Evolutionary conservation across 1,140 invertebrate species (phyloP).

Genomic region (Notospermus geniculatus): DNA sequence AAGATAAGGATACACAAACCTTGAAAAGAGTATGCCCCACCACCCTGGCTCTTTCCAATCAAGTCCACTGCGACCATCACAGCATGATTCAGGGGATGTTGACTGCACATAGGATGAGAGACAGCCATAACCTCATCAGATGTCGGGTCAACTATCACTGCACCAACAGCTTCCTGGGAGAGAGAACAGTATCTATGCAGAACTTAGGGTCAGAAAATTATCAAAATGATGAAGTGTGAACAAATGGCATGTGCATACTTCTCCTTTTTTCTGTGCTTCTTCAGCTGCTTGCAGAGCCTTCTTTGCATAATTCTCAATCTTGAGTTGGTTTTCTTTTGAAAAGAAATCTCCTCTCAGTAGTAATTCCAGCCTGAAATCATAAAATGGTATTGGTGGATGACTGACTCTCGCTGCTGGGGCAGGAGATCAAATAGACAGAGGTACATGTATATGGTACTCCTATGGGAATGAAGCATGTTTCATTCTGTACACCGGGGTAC

Average conservation of each 20-base stretch:
- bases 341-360: conserved; percentile 64
- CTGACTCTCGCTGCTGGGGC: too few species aligned
- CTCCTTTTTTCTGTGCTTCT: conserved; percentile 26
- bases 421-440: conserved; percentile 5
- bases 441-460: too few species aligned
- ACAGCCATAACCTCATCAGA: conserved; percentile 58
- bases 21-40: conserved; percentile 66
- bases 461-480: too few species aligned
- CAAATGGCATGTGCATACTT: too few species aligned
- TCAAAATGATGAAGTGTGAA: too few species aligned
- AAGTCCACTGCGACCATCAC: conserved; percentile 82
- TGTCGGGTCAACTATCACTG: conserved; percentile 48
- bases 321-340: conserved; percentile 58
- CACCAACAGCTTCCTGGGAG: conserved; percentile 35
- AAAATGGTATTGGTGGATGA: too few species aligned
- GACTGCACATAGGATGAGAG: conserved; percentile 62
- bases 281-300: conserved; percentile 62
- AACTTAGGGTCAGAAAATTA: neutral
- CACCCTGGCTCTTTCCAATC: conserved; percentile 77
- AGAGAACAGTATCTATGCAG: conserved; percentile 10
- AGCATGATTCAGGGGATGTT: conserved; percentile 79
- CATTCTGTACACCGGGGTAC: too few species aligned
- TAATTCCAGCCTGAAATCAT: conserved; percentile 31
- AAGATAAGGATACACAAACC: too few species aligned
- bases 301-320: conserved; percentile 65